Percentiles rank a stretch among this genome's conserved stretches.
phyloP scores from a whole-genome alignment of 2,797 vertebrate species.

The Myotis daubentonii region DNA sequence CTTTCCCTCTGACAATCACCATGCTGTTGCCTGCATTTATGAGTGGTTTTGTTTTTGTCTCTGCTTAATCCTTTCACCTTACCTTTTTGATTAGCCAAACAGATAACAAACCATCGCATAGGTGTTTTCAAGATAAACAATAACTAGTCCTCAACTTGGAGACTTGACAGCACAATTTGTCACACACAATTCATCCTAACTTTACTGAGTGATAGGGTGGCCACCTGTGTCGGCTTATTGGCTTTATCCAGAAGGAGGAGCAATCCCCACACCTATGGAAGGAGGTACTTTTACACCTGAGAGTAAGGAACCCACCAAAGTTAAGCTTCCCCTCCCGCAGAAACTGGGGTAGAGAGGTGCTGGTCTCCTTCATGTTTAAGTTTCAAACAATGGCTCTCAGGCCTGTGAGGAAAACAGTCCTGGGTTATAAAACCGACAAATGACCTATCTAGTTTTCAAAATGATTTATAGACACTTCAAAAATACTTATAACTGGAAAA shows the following conservation, averaged over 20 bases:
- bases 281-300: background rate
- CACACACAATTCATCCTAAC: background rate
- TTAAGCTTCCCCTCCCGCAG: background rate
- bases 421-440: background rate
- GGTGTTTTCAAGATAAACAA: background rate
- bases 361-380: background rate
- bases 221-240: background rate
- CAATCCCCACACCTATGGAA: background rate
- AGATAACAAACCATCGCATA: background rate
- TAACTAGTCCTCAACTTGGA: background rate
- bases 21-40: background rate
- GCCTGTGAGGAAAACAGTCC: background rate
- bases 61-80: background rate
- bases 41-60: background rate
- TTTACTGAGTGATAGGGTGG: background rate
- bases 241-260: background rate
- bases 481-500: background rate
- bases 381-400: background rate
- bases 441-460: background rate
- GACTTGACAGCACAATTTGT: background rate
- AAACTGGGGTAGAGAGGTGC: background rate
- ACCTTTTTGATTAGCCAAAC: background rate
- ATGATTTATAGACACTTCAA: background rate
- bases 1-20: background rate
- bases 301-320: background rate